Evolutionary conservation across 2,797 vertebrate genomes (phyloP), one percentile per base, ranked within the genome.

Genomic region (Acestrorhynchus altus): DNA sequence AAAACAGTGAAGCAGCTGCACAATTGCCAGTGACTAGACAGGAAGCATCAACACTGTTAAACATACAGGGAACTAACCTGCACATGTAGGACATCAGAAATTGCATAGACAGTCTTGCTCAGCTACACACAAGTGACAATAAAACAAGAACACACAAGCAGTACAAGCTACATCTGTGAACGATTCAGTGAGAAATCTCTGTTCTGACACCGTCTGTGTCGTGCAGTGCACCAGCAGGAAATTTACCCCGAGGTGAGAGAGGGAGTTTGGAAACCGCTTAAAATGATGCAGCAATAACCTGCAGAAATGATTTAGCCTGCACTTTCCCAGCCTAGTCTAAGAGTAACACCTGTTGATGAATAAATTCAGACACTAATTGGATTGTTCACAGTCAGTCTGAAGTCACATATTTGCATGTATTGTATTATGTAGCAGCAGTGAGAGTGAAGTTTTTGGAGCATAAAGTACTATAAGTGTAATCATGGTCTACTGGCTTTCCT

Each of bases 151-250:
- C 8, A 28, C 64, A 67, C 13, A 28, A 13, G 40, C 63, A 16
- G 71, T 68, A 63, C 31, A 20, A 26, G 35, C 26, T 24, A 47
- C 51, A 28, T 57, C 28, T 64, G 56, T 59, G 69, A 56, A 52
- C 57, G 20, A 22, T 16, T 28, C 18, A 42, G 59, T 72, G 67
- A n/a, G 31, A 78, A 84, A 39, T 88, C 86, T 86, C 84, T 56
- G 56, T 47, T 67, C 64, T 28, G 13, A 49, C 44, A 28, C 64
- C 42, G 44, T n/a, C 64, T 49, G 44, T 47, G 64, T 47, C 42
- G 18, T 67, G 22, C 42, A 67, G 64, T 7, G 24, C 64, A 47
- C 16, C 64, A 67, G 64, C 64, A 47, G 64, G 44, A 49, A 15
- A 66, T 28, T 47, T 13, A 67, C 22, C 64, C 13, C 10, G 44